Base-by-base conservation (phyloP, 2,113 vertebrate species). In the Ptychochromis oligacanthus region DNA sequence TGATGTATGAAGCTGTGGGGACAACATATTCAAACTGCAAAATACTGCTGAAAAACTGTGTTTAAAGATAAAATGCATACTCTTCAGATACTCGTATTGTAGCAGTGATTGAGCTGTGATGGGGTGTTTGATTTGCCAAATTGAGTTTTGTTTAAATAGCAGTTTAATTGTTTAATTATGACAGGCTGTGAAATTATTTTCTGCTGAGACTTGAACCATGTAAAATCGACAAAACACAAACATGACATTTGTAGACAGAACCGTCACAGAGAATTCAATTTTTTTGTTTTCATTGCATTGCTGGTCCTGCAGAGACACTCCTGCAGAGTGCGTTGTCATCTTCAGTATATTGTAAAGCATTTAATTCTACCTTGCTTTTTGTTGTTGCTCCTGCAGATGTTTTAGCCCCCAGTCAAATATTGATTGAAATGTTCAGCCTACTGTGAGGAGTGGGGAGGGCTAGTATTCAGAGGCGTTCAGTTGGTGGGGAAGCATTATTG, bases 401-500 rank as follows among this genome's bases (percentile, higher is more conserved):
- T 88, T 83, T 82, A 77, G 83, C 87, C 89, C 75, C 52, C 64
- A 83, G 87, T 89, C 72, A 58, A 79, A 82, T 92, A 95, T 94
- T 80, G 94, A 95, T 94, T 84, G 89, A 88, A 91, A 87, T 89
- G 89, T 90, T 90, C 88, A 62, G 79, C 52, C 78, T 22, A 49
- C 90, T 79, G 77, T 65, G 85, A 65, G 61, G 79, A 83, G 78
- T 64, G 65, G 56, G 77, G 74, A 59, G 74, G 78, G 58, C 57
- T 76, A 92, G 46, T 83, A 80, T 90, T 92, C 87, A 91, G 86
- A 89, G 86, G 70, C 59, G 17, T 89, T 86, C 58, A 56, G 79
- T 82, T 31, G 62, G 81, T 82, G 70, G 82, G 88, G 84, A 90
- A 89, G 90, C 82, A 62, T 72, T 92, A 95, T 95, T 92, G 95